These are phyloP conservation scores for Astatotilapia flaviijosephi DNA, from an alignment of 2,113 vertebrate species.

Conservation along the genomic window DNA sequence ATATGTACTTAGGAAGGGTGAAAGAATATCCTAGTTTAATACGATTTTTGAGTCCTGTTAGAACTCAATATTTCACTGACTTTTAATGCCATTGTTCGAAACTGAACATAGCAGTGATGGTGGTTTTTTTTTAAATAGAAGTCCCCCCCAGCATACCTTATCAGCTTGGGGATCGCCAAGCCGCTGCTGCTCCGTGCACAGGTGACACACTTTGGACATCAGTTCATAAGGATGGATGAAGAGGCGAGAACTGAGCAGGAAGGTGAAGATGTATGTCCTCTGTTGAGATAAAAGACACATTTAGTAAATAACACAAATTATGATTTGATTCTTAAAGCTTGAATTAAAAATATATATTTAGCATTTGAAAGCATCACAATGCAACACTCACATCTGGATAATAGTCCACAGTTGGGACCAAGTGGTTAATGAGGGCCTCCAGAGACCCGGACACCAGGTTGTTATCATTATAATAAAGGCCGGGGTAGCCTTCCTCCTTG, in stretches of 20 bases:
- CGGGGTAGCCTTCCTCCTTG: conserved; percentile 78
- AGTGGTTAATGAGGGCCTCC: conserved; percentile 90
- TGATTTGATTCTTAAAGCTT: not conserved
- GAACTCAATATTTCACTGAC: not conserved
- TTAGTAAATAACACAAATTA: fast-evolving
- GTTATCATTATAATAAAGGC: conserved; percentile 86
- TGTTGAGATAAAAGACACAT: conserved; percentile 41
- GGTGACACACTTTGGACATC: conserved; percentile 86
- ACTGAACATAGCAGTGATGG: fast-evolving
- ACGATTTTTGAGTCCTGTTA: not conserved
- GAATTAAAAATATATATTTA: not conserved
- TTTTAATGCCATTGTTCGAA: not conserved
- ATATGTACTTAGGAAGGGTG: not conserved
- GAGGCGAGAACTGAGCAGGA: conserved; percentile 89
- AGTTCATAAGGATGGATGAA: conserved; percentile 87
- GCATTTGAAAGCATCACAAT: not conserved
- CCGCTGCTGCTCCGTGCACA: conserved; percentile 83
- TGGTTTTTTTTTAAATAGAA: not conserved
- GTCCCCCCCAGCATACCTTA: conserved; percentile 72
- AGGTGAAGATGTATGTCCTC: conserved; percentile 94
- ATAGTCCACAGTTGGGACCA: conserved; percentile 87
- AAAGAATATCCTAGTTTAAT: not conserved
- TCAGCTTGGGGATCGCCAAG: conserved; percentile 76
- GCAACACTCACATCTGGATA: conserved; percentile 86
- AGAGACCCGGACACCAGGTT: conserved; percentile 87